Evolutionary conservation across 2,888 invertebrate species (phyloP), one percentile per base, ranked within the genome.

Genomic region (Kuschelorhynchus macadamiae): DNA sequence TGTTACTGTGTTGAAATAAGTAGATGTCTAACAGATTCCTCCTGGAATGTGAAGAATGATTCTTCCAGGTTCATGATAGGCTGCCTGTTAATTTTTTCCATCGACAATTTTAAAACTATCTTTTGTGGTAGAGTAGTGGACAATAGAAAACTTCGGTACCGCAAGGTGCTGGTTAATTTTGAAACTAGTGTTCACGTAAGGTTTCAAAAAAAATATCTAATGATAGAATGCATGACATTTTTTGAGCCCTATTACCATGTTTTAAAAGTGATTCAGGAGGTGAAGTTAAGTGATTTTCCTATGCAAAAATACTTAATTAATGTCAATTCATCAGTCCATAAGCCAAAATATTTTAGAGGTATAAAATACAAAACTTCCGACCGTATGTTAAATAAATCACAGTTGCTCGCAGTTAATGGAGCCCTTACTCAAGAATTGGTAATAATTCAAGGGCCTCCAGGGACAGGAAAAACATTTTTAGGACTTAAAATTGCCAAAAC

Each of bases 371-470:
- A 7, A 2, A 11, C 39, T 25, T 44, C 32, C 2, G 32, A 56
- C 49, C 9, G 1, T 4, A 44, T 56, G n/a, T 82, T 94, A 1
- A 92, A 94, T 79, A 79, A 84, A 4, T 88, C 89, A 0, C 95
- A 95, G 82, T 82, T 86, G 67, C 78, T 81, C 33, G 94, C 95
- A 0, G 89, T 89, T 75, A 85, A 87, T 73, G 86, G 88, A 30
- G 92, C 92, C 0, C 77, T 95, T 1, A 90, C 88, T 0, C 85
- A 87, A 76, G 91, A 94, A 82, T 89, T 95, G 71, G 88, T 89
- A 0, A 86, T 94, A 0, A 92, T 95, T 68, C 95, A 95, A 85
- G 95, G 95, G 0, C 95, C 95, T 0, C 95, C 95, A 0, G 95
- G 95, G 1, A 95, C 95, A 0, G 95, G 95, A 0, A 95, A 95